Base-by-base conservation (phyloP, 2,797 vertebrate genomes). In the Chiloscyllium punctatum region DNA sequence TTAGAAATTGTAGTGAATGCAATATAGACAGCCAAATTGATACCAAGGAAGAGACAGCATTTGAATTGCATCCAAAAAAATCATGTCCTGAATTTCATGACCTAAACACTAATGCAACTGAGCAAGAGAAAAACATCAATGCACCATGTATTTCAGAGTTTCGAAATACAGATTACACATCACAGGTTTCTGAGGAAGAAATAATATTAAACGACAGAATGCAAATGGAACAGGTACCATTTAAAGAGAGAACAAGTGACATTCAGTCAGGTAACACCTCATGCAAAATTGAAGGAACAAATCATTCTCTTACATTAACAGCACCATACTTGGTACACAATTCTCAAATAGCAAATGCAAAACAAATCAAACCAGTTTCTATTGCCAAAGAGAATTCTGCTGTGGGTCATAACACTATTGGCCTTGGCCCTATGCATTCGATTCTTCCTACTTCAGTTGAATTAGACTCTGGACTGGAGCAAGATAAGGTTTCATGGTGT, bases 241-340 rank as follows among this genome's bases (percentile, higher is more conserved):
- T 21, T 57, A 5, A 95, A 51, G 15, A 57, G 15, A 95, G 25
- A 95, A n/a, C 94, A 6, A 53, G n/a, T 57, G 27, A 57, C 48
- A 18, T 74, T 33, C 94, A 74, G 71, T 57, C 48, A 53, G 69
- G 30, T 74, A 95, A 77, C 16, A 74, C 2, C 30, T 7, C 30
- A 15, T 8, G 48, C 42, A 53, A 95, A 18, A 95, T 7, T 5
- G 57, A 95, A 8, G 27, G 71, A 96, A 96, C 96, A 96, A 97
- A 96, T 13, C 97, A 94, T n/a, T 95, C 96, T 69, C 97, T 97
- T 96, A 97, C 96, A 66, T 97, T 98, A 95, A 97, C 97, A 97
- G 97, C 97, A 0, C 97, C 97, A 97, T 98, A 98, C 96, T 97
- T 97, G 96, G 97, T 96, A 84, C 92, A 97, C 51, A 97, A 97